Base-by-base conservation (phyloP, 2,113 vertebrate genomes). In the Vidua chalybeata region DNA sequence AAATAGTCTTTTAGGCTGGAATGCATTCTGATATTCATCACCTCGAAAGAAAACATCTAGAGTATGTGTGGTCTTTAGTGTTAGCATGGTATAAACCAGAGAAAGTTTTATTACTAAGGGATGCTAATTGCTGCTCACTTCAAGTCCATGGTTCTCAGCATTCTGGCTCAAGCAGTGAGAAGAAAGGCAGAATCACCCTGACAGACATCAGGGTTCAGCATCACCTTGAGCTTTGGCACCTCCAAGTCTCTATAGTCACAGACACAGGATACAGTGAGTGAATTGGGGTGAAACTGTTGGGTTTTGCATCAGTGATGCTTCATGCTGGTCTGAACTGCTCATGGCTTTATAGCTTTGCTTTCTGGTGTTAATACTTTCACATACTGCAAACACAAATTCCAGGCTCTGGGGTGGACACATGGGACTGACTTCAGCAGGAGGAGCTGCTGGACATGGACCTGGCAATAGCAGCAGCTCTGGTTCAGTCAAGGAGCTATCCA, bases 51-150 rank as follows among this genome's bases (percentile, higher is more conserved):
- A 92, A 89, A 55, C 2, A 8, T 78, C 61, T 72, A 21, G 61
- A 90, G 33, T 35, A 58, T 67, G 86, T 96, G 94, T 93, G 86
- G 86, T 92, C 93, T 75, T 84, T 37, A n/a, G 43, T 74, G 59
- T 69, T 86, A 39, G 21, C 35, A 13, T 48, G 39, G 9, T 71
- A 30, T 69, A 59, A 90, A 74, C 1, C 22, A 37, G 72, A 43
- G 45, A 76, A 30, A 55, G 14, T 84, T 93, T 80, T 90, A 48
- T 71, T 77, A 20, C 43, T 35, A 11, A 33, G 68, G 48, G 43
- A 80, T 46, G 27, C 5, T 62, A 51, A 12, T 59, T 55, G 54
- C 33, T 93, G 55, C 15, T 41, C 71, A 27, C 19, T 67, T 13
- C 26, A 68, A 45, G 23, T 46, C 35, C 2, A 0, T 72, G 23